Evolutionary conservation across 2,113 vertebrate genomes (phyloP), one percentile per base, ranked within the genome.

Genomic region (Leptosomus discolor): DNA sequence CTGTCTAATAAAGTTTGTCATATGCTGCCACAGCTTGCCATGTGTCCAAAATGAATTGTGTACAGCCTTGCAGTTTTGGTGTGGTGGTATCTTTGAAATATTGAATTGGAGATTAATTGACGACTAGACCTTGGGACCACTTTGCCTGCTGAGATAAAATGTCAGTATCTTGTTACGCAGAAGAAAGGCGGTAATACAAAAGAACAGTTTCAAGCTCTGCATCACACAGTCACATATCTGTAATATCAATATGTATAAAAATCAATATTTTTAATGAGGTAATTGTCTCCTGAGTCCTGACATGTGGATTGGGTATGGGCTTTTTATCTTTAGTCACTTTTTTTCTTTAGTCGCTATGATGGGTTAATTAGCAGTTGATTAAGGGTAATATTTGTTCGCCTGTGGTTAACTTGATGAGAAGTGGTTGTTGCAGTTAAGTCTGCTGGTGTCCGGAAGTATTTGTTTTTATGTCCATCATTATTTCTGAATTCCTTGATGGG

Each of bases 201-300:
- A 61, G 37, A n/a, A 30, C 8, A 39, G 7, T 50, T 88, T 90
- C 26, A 70, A 71, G 43, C 9, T 85, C 34, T 85, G 34, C 16
- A 23, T 78, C 30, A 26, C 22, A 3, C 54, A 85, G 51, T 80
- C 50, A 32, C 32, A 12, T 75, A 3, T 23, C 46, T 74, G 77
- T 46, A 53, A 74, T 77, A 74, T n/a, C 29, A 73, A 16, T 73
- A 27, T 29, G 54, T 60, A 30, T 39, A 53, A 83, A 79, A 61
- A 16, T 6, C 0, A 8, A 0, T 54, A 15, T 5, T 69, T 80
- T 60, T 46, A 67, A 15, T 67, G 46, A 81, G 13, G 3, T 34
- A 21, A 4, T 78, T 70, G 13, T 77, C 34, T 74, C 19, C n/a
- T 45, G 32, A 70, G 10, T 82, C 29, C 29, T 24, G 14, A 37